Evolutionary conservation across 2,888 invertebrate species (phyloP), one percentile per base, ranked within the genome.

Genomic region (Brachyptera putata): DNA sequence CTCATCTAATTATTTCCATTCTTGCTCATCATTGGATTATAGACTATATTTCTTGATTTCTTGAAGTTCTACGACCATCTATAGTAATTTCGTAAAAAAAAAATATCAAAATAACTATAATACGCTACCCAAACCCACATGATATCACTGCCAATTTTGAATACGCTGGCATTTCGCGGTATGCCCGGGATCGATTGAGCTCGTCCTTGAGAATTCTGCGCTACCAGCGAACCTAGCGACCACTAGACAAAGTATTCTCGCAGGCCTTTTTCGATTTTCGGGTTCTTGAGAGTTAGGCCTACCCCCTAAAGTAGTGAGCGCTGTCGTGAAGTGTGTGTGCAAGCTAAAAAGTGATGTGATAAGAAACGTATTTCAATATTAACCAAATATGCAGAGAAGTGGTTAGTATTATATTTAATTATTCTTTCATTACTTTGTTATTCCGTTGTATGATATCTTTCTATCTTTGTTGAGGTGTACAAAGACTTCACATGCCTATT

Each of bases 301-400:
- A n/a, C n/a, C n/a, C n/a, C n/a, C n/a, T n/a, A n/a, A 16, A 41
- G 41, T 21, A 1, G 41, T 41, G 5, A 3, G 14, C 41, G n/a
- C 21, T 46, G 46, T 30, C 11, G 34, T 7, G 14, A 39, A 39
- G 9, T 39, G 39, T 39, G 21, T 16, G 46, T 24, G 16, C 24
- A 46, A 46, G 21, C 24, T 14, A n/a, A 3, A 1, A 3, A 46
- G 46, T 46, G 21, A 46, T 46, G 46, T 46, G 46, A 46, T 7
- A 24, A 22, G 24, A 46, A 46, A 24, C 9, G 7, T 5, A 16
- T 21, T n/a, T n/a, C 3, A 46, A 46, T 24, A 11, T 30, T 21
- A 3, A 24, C 22, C 22, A 21, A 24, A 46, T 36, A 60, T 60
- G 60, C 60, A 60, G 60, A 56, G 60, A 60, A 60, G 56, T 60